Percentiles rank a stretch among this genome's conserved stretches.
Conservation (phyloP, 2,888 invertebrate genomes). For the Cyclophora punctaria region DNA sequence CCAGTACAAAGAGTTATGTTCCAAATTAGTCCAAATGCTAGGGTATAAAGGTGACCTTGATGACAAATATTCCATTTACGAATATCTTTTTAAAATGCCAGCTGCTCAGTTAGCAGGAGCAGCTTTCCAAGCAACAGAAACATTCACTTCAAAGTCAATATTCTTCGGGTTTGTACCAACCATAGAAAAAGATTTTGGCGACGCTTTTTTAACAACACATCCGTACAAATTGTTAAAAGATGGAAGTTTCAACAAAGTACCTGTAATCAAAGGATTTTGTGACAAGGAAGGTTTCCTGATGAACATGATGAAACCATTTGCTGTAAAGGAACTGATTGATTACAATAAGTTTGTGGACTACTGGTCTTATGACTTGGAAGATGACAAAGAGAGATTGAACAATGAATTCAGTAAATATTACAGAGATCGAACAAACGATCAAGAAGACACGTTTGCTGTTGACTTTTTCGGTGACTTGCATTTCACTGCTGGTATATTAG, state of each 20-base stretch:
- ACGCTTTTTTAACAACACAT: constrained; percentile 31
- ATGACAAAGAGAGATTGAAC: not conserved
- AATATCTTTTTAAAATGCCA: constrained; percentile 25
- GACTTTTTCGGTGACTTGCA: constrained; percentile 43
- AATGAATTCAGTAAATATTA: constrained; percentile 1
- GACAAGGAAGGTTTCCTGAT: constrained; percentile 57
- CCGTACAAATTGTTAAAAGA: constrained; percentile 52
- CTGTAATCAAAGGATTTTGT: constrained; percentile 65
- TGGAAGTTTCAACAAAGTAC: constrained; percentile 48
- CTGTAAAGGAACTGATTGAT: constrained; percentile 23
- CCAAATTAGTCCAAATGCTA: constrained; percentile 28
- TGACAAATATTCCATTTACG: constrained; percentile 23
- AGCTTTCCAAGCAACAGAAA: constrained; percentile 17
- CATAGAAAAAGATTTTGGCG: constrained; percentile 39
- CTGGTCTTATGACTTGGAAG: not conserved
- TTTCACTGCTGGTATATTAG: constrained; percentile 34
- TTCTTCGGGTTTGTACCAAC: constrained; percentile 42
- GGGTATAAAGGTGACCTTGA: constrained; percentile 27
- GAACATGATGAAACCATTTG: constrained; percentile 23
- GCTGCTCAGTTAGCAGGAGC: constrained; percentile 16
- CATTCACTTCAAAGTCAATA: constrained; percentile 20
- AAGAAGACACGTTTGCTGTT: constrained; percentile 24
- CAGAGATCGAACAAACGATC: constrained; percentile 12
- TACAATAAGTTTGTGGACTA: not conserved
- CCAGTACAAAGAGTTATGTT: constrained; percentile 25